Evolutionary conservation across 1,140 invertebrate species (phyloP).

Genomic region (Ylistrum balloti): DNA sequence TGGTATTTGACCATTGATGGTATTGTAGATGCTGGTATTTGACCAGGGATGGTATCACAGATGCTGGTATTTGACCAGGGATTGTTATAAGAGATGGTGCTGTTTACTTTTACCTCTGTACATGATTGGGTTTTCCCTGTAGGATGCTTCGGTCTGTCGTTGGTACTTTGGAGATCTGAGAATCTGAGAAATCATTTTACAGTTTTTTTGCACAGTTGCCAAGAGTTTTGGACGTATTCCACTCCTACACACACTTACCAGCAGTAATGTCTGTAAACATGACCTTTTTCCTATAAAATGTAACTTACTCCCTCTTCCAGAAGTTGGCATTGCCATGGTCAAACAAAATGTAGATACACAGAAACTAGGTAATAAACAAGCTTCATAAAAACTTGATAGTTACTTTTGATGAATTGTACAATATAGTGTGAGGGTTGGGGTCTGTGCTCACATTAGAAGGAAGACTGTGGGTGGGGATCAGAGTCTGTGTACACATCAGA

Average conservation of each 20-base stretch:
- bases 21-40: too few relatives aligned
- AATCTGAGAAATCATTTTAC: constrained; percentile 34
- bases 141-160: not conserved
- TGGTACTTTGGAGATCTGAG: not conserved
- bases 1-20: too few relatives aligned
- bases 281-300: not conserved
- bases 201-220: constrained; percentile 4
- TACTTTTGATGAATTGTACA: too few relatives aligned
- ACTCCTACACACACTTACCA: not conserved
- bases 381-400: too few relatives aligned
- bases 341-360: not conserved
- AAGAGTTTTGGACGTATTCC: not conserved
- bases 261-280: not conserved
- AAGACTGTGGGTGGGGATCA: too few relatives aligned
- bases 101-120: not conserved
- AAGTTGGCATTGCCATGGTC: not conserved
- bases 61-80: too few relatives aligned
- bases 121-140: not conserved
- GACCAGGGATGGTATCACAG: too few relatives aligned
- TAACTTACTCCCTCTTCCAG: not conserved
- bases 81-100: not conserved
- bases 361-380: not conserved
- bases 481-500: too few relatives aligned
- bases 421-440: too few relatives aligned
- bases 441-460: too few relatives aligned